phyloP scores from a whole-genome alignment of 92 coral and sea anemone species.

The Heteractis magnifica region DNA sequence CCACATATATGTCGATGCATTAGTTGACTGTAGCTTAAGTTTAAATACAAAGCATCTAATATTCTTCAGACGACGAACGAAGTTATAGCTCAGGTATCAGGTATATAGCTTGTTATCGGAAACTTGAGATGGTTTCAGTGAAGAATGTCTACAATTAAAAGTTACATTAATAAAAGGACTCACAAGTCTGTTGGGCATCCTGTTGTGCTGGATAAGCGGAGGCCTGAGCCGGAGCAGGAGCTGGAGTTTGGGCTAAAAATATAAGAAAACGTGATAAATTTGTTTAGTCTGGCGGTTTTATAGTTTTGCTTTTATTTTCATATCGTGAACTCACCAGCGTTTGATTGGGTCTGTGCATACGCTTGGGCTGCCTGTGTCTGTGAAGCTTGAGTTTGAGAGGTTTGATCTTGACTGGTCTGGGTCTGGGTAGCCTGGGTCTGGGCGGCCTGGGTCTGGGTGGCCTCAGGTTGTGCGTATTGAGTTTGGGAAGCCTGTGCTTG shows the following conservation, averaged over 20 bases:
- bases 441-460: slow-evolving; percentile 13
- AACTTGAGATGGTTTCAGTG: no score
- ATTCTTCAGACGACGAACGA: no score
- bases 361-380: not conserved
- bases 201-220: slow-evolving; percentile 37
- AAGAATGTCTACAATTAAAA: not conserved
- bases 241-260: slow-evolving; percentile 31
- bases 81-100: no score
- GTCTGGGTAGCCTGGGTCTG: slow-evolving; percentile 19
- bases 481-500: slow-evolving; percentile 24
- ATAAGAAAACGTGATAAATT: not conserved
- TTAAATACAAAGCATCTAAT: no score
- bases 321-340: no score
- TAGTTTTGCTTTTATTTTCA: not conserved
- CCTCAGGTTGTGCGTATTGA: slow-evolving; percentile 17
- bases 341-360: no score
- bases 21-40: no score
- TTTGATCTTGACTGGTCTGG: slow-evolving; percentile 21
- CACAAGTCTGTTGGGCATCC: slow-evolving; percentile 28
- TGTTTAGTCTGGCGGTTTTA: not conserved
- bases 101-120: no score
- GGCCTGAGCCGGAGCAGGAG: slow-evolving; percentile 26
- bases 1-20: not conserved
- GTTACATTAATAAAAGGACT: not conserved
- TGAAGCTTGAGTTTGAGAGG: slow-evolving; percentile 12